Percentiles rank a stretch among this genome's conserved stretches.
These are phyloP conservation scores for Aphelenchoides fujianensis DNA, from an alignment of 1,140 invertebrate species.

Conservation along the genomic window DNA sequence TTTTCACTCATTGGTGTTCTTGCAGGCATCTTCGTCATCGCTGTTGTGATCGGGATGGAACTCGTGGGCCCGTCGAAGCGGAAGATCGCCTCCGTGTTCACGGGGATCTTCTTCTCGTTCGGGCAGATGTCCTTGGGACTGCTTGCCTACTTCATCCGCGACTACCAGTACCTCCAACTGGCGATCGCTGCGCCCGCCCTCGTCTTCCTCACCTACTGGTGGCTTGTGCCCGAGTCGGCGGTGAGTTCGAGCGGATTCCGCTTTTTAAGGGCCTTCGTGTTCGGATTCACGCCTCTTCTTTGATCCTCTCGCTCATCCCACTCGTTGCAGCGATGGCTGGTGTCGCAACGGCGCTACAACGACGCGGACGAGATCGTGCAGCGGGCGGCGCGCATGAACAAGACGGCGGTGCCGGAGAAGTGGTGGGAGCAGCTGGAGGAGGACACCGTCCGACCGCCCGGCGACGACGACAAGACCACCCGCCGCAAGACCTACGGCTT, in stretches of 20 bases:
- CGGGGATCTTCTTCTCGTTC: constrained; percentile 64
- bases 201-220: constrained; percentile 61
- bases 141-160: constrained; percentile 62
- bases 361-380: constrained; percentile 59
- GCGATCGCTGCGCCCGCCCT: constrained; percentile 58
- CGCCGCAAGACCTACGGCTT: constrained; percentile 40
- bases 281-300: no score
- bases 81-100: constrained; percentile 63
- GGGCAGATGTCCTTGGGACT: constrained; percentile 62
- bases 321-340: constrained; percentile 63
- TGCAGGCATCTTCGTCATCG: constrained; percentile 61
- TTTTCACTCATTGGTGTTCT: no score
- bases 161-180: constrained; percentile 64
- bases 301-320: no score
- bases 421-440: constrained; percentile 58
- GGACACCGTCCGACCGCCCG: no score
- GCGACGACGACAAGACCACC: constrained; percentile 5
- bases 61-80: constrained; percentile 63
- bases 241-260: no score
- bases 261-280: no score
- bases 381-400: constrained; percentile 60
- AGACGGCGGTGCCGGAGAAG: constrained; percentile 46
- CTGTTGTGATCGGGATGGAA: constrained; percentile 63
- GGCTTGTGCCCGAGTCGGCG: constrained; percentile 42
- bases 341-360: constrained; percentile 58